A percentile compares a stretch with the other conserved stretches of the same genome.
Conservation (phyloP, 2,113 vertebrate species). For the Misgurnus mizolepis region DNA sequence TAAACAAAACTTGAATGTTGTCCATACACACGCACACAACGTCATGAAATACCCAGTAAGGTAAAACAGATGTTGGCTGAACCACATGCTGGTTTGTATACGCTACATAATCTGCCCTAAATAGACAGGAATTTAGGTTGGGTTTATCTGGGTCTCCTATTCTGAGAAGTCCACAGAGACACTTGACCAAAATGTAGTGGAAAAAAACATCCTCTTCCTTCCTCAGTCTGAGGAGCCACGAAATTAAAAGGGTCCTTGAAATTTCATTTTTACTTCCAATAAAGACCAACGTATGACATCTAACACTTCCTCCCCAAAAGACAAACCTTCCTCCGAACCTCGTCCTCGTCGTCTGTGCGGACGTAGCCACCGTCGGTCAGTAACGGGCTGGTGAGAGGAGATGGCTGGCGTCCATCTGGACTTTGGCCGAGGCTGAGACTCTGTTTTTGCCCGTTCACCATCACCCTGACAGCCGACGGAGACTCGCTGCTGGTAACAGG, state of each 20-base stretch:
- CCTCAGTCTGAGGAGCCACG: neutral
- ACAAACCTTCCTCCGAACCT: conserved; percentile 90
- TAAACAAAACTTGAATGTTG: neutral
- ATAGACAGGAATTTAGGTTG: conserved; percentile 36
- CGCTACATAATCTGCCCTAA: conserved; percentile 42
- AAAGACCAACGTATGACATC: too few relatives aligned
- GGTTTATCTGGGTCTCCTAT: conserved; percentile 41
- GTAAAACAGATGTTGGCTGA: neutral
- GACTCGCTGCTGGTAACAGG: conserved; percentile 83
- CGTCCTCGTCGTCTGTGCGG: conserved; percentile 92
- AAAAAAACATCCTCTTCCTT: neutral
- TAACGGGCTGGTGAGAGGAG: conserved; percentile 90
- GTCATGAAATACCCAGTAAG: conserved; percentile 15
- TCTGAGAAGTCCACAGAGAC: conserved; percentile 19
- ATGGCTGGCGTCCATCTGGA: conserved; percentile 84
- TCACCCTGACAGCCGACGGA: conserved; percentile 78
- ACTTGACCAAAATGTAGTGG: neutral
- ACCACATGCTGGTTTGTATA: neutral
- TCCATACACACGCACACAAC: conserved; percentile 30
- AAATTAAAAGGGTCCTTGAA: neutral
- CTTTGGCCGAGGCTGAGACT: conserved; percentile 78
- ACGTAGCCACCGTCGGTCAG: conserved; percentile 85
- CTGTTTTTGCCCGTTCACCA: conserved; percentile 66
- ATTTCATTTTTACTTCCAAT: too few relatives aligned
- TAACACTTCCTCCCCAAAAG: conserved; percentile 52